These are phyloP conservation scores for Agonopterix arenella DNA, from an alignment of 2,888 invertebrate species.

Conservation along the genomic window DNA sequence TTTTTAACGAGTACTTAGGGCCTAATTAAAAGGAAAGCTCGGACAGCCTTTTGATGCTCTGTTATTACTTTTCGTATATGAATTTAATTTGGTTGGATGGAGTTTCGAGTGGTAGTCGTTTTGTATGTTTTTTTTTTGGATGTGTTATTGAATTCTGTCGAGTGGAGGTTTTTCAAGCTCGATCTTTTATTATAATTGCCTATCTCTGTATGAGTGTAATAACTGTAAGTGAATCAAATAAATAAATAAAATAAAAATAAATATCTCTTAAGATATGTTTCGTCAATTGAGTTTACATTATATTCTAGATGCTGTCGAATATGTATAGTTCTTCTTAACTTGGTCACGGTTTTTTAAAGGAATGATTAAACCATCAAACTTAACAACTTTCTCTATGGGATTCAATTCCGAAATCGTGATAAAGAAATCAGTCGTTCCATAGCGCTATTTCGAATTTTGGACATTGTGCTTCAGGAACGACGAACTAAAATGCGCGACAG, in stretches of 20 bases:
- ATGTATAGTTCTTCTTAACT: too few relatives aligned
- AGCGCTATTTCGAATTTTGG: too few relatives aligned
- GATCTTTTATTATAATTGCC: constrained; percentile 21
- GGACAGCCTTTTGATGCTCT: constrained; percentile 74
- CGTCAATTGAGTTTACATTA: too few relatives aligned
- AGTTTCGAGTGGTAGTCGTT: constrained; percentile 54
- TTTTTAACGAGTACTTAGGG: constrained; percentile 76
- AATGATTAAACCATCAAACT: neutral
- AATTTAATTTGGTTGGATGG: constrained; percentile 71
- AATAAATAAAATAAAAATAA: too few relatives aligned
- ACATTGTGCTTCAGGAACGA: too few relatives aligned
- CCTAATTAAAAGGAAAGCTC: constrained; percentile 76
- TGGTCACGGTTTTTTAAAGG: too few relatives aligned
- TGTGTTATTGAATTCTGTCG: constrained; percentile 48
- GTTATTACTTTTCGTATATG: constrained; percentile 72
- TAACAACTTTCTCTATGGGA: neutral
- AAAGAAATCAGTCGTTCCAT: neutral
- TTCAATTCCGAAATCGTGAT: neutral
- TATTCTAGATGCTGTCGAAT: too few relatives aligned
- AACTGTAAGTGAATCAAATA: too few relatives aligned
- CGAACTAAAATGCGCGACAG: too few relatives aligned
- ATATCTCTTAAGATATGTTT: too few relatives aligned
- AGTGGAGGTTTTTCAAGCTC: constrained; percentile 36
- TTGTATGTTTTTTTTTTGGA: constrained; percentile 43
- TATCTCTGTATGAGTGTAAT: too few relatives aligned